Evolutionary conservation across 1,140 invertebrate species (phyloP), one percentile per base, ranked within the genome.

Genomic region (Pseudomyrmex gracilis): DNA sequence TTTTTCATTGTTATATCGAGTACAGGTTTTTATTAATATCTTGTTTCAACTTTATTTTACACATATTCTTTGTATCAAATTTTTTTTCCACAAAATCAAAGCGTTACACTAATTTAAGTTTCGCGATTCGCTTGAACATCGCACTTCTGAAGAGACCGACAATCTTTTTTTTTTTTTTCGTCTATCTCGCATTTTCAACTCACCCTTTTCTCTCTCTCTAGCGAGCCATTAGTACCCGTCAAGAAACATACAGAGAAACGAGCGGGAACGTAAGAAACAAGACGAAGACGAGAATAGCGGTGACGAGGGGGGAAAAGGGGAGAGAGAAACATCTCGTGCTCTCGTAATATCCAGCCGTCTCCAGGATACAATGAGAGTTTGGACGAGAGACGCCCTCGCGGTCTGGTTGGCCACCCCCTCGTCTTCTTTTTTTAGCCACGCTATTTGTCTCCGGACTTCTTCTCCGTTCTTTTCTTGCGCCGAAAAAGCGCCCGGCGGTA

Each of bases 221-320:
- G 85, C 83, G 53, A 24, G 71, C 85, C 87, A 90, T 90, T 89
- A 90, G 87, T 90, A 90, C 64, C 85, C 78, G 88, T 90, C 88
- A 74, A 73, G 63, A 57, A 64, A 45, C 67, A 77, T 58, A 76
- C 66, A 83, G 73, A 71, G 73, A 77, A 78, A 82, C 85, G 63
- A 67, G 57, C 22, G 51, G 22, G 70, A 17, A 53, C 34, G 43
- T 22, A 55, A 68, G 73, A 70, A 66, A 58, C 61, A 73, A 49
- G 55, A 60, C 20, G 24, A 71, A 70, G 24, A 49, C 43, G 53
- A 45, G 64, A 24, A 63, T 49, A 63, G 24, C 15, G 43, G 34
- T 58, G 76, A 84, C 83, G n/a, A 58, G 24, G 34, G 17, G 24
- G 34, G 17, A 17, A 70, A 60, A 34, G 47, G 20, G 17, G 47